These are phyloP conservation scores for Hippolais icterina DNA, from an alignment of 2,113 vertebrate species.

Conservation along the genomic window DNA sequence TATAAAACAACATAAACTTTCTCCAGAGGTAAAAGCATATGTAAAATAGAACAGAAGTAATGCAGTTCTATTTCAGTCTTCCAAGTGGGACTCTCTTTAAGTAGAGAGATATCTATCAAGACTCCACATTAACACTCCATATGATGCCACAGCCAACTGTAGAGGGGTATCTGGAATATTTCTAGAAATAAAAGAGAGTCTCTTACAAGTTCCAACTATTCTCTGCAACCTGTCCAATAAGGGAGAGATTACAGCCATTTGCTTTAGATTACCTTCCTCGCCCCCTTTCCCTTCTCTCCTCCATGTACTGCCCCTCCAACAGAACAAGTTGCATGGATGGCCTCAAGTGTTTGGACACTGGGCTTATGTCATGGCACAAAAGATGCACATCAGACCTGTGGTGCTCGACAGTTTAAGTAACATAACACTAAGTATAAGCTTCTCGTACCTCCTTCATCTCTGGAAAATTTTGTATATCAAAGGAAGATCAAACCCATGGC, in stretches of 20 bases:
- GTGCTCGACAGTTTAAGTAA: rapidly evolving
- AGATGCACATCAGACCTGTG: neutral
- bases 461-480: neutral
- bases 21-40: neutral
- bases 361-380: rapidly evolving
- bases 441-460: neutral
- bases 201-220: neutral
- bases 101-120: neutral
- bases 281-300: neutral
- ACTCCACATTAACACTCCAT: neutral
- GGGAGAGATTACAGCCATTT: neutral
- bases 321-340: neutral
- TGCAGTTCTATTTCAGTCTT: neutral
- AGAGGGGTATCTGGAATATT: neutral
- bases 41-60: neutral
- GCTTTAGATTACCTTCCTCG: neutral
- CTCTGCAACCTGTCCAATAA: neutral
- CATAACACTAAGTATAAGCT: neutral
- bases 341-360: rapidly evolving
- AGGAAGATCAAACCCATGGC: neutral
- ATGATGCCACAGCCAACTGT: rapidly evolving
- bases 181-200: neutral
- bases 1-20: neutral
- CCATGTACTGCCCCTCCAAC: neutral
- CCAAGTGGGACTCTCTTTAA: rapidly evolving